These are phyloP conservation scores for Caradrina clavipalpis DNA, from an alignment of 2,888 invertebrate genomes.

Conservation along the genomic window DNA sequence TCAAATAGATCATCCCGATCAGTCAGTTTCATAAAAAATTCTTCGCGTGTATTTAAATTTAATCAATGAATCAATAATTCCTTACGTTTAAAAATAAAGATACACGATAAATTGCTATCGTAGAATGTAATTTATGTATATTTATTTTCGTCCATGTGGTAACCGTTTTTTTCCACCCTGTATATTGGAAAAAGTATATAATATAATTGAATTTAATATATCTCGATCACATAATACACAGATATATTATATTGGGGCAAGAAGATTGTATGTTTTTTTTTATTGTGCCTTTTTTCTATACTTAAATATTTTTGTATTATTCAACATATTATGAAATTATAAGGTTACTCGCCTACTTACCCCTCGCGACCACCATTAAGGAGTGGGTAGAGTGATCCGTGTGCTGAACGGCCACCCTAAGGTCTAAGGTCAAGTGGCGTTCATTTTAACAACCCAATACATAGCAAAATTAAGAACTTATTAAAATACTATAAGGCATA, in stretches of 20 bases:
- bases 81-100: too few species aligned
- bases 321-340: not conserved
- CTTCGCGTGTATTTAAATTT: too few species aligned
- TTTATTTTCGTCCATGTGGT: not conserved
- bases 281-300: not conserved
- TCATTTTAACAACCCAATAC: not conserved
- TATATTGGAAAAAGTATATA: not conserved
- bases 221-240: not conserved
- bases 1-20: too few species aligned
- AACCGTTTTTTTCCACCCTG: not conserved
- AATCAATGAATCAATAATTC: too few species aligned
- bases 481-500: constrained; percentile 28
- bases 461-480: constrained; percentile 27
- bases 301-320: not conserved
- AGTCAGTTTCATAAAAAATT: not conserved
- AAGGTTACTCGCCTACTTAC: not conserved
- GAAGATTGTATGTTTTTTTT: not conserved
- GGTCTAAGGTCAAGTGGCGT: constrained; percentile 1
- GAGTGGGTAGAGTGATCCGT: not conserved
- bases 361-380: not conserved
- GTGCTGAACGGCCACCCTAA: constrained; percentile 7
- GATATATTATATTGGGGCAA: constrained; percentile 42
- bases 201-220: constrained; percentile 1
- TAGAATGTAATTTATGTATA: too few species aligned
- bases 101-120: too few species aligned